Conservation (phyloP, 64 coral and sea anemone species). For the Stichodactyla mertensii region DNA sequence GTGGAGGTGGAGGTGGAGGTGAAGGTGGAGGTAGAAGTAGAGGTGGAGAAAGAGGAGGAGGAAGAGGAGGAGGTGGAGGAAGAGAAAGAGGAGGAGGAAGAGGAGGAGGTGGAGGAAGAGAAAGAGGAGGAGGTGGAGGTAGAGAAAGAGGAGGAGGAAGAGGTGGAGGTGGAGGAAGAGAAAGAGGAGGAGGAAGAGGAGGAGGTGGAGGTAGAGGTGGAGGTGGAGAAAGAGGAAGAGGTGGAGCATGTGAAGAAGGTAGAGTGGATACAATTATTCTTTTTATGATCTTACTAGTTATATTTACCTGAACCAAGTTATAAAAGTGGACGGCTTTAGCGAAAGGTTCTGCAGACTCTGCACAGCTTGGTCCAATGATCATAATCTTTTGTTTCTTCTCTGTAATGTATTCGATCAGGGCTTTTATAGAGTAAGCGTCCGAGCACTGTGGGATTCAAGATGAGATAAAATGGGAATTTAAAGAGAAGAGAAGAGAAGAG, state of each 20-base stretch:
- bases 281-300: too few species aligned
- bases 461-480: neutral
- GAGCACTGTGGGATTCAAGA: constrained; percentile 29
- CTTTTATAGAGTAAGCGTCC: constrained; percentile 30
- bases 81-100: neutral
- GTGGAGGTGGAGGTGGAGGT: too few species aligned
- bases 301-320: constrained; percentile 67
- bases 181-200: neutral
- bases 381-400: constrained; percentile 61
- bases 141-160: too few species aligned
- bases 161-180: neutral
- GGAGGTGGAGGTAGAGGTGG: neutral
- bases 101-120: neutral
- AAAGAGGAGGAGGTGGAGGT: neutral
- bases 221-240: neutral
- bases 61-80: neutral
- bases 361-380: constrained; percentile 67
- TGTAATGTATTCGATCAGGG: constrained; percentile 58
- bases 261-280: too few species aligned
- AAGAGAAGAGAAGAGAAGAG: neutral
- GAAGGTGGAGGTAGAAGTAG: too few species aligned
- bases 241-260: neutral
- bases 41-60: neutral
- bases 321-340: constrained; percentile 42
- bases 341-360: constrained; percentile 63